A percentile compares a stretch with the other conserved stretches of the same genome.
Conservation (phyloP, 1,140 invertebrate species). For the Drosophila micromelanica region DNA sequence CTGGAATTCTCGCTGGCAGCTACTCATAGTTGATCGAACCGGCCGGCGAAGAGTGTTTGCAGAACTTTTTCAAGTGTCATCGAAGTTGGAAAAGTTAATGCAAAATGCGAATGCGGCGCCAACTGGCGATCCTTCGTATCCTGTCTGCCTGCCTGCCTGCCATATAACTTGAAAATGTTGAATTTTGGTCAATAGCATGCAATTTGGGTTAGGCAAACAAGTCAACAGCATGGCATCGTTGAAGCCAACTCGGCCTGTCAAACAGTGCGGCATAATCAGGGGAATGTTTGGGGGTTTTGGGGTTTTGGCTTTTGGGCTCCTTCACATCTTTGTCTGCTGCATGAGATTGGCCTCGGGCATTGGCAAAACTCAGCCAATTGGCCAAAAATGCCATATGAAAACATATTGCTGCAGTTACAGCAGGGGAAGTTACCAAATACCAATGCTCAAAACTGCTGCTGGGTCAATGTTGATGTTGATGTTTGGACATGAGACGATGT, state of each 20-base stretch:
- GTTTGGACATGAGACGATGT: slow-evolving; percentile 51
- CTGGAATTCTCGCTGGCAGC: slow-evolving; percentile 25
- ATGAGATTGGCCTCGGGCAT: slow-evolving; percentile 61
- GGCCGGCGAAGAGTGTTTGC: slow-evolving; percentile 55
- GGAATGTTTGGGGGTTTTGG: background rate
- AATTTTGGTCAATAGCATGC: slow-evolving; percentile 75
- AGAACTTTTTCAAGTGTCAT: slow-evolving; percentile 69
- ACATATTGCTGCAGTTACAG: slow-evolving; percentile 52
- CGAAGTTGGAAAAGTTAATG: slow-evolving; percentile 41
- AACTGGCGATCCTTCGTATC: slow-evolving; percentile 28
- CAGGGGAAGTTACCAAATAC: slow-evolving; percentile 20
- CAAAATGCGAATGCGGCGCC: slow-evolving; percentile 33
- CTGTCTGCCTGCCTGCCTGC: slow-evolving; percentile 26
- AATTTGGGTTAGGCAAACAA: slow-evolving; percentile 79
- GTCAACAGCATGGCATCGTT: slow-evolving; percentile 30
- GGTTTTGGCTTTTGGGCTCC: background rate
- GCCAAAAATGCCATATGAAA: slow-evolving; percentile 79
- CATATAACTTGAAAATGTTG: slow-evolving; percentile 63
- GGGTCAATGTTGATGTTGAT: slow-evolving; percentile 68
- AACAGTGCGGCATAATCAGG: slow-evolving; percentile 79
- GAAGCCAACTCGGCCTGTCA: slow-evolving; percentile 44
- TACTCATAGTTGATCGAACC: slow-evolving; percentile 70
- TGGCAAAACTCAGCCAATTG: slow-evolving; percentile 63
- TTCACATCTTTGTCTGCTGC: slow-evolving; percentile 53
- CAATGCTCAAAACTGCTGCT: slow-evolving; percentile 49